Evolutionary conservation across 2,797 vertebrate genomes (phyloP), one percentile per base, ranked within the genome.

Genomic region (Trachops cirrhosus): DNA sequence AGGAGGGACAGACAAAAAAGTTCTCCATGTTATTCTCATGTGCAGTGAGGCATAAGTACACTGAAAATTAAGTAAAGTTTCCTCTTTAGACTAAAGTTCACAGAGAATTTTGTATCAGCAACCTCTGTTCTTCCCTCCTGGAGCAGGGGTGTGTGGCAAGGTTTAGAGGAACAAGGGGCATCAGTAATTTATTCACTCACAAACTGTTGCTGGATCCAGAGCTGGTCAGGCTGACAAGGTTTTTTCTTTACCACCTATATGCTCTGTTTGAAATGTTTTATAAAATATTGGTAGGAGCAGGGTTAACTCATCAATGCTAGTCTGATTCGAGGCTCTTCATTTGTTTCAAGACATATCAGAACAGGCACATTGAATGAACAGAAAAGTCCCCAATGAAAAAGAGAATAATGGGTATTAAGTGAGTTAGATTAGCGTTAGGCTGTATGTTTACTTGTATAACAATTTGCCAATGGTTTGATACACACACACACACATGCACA

Each of bases 261-360:
- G 44, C 37, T 96, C 59, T 93, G 37, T 74, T 73, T 89, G 39
- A 94, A 84, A 19, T 93, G 10, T 62, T 93, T 75, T 86, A 10
- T 71, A 59, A 95, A 96, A 92, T 9, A 52, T 71, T 50, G 67
- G 48, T 75, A 62, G 71, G 16, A 34, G 6, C 37, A 50, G 37
- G 29, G 0, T 90, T 86, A 87, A 82, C 93, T 85, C 11, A 71
- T 91, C 44, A 88, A 50, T 16, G 39, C 9, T 62, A 34, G 15
- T 82, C 32, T 92, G 62, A 57, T 39, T 75, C 70, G 64, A 83
- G 32, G 18, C 34, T 86, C 7, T 95, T 77, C 73, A n/a, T 70
- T 54, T 92, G 79, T 79, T 91, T 57, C 24, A 90, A 74, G 70
- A 89, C 6, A 64, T 74, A 87, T 86, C 34, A 91, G 88, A 97